These are phyloP conservation scores for Bombus waltoni DNA, from an alignment of 1,140 invertebrate species.

Conservation along the genomic window DNA sequence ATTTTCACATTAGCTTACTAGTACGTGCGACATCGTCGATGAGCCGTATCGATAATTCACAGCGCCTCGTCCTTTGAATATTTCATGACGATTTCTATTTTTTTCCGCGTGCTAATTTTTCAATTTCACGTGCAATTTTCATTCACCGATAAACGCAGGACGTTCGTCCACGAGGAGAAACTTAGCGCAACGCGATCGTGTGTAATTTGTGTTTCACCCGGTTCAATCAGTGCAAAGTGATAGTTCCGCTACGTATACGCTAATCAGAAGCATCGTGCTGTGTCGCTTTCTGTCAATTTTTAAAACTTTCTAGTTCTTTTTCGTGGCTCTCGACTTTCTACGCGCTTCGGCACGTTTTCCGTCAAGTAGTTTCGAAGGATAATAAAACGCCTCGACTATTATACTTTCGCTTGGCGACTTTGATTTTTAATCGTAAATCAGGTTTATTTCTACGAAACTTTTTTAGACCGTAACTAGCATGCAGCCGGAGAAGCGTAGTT, in stretches of 20 bases:
- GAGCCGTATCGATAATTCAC: conserved; percentile 31
- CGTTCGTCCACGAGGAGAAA: neutral
- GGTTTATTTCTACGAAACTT: neutral
- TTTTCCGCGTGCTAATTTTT: conserved; percentile 42
- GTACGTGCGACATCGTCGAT: conserved; percentile 27
- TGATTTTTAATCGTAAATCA: neutral
- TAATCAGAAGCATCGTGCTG: neutral
- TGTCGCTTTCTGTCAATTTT: neutral
- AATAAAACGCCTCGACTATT: conserved; percentile 1
- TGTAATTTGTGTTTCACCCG: conserved; percentile 2
- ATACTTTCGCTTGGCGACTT: conserved; percentile 1
- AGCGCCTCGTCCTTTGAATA: conserved; percentile 33
- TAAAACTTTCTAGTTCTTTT: conserved; percentile 15
- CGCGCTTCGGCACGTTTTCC: neutral
- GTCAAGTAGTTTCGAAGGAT: neutral
- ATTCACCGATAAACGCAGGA: neutral
- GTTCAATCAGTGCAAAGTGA: neutral
- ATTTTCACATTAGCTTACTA: conserved; percentile 28
- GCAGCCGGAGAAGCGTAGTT: neutral
- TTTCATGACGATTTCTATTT: conserved; percentile 51
- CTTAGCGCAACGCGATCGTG: neutral
- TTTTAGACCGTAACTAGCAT: too few relatives aligned
- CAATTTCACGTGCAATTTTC: conserved; percentile 19
- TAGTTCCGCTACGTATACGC: neutral
- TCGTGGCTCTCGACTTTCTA: neutral